Conservation (phyloP, 1,140 invertebrate species). For the Lucilia cuprina region DNA sequence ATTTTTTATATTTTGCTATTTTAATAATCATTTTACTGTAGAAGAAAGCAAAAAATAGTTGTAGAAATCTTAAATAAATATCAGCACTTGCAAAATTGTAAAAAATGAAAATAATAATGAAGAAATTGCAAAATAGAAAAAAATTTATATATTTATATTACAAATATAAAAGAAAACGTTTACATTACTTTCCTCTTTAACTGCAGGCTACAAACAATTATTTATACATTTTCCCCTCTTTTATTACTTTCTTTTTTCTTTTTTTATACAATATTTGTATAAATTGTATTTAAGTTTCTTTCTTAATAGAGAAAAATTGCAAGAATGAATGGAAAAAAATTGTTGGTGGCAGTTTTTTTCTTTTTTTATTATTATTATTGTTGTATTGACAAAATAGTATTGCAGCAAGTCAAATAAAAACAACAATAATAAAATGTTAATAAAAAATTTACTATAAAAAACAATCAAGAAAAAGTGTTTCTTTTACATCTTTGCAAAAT, state of each 20-base stretch:
- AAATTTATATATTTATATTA: background rate
- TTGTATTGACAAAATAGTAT: background rate
- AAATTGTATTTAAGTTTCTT: background rate
- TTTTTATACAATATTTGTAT: background rate
- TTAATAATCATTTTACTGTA: background rate
- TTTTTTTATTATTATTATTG: background rate
- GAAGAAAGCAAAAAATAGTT: background rate
- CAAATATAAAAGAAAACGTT: constrained; percentile 2
- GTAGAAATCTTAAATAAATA: background rate
- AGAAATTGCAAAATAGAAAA: background rate
- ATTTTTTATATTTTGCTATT: background rate
- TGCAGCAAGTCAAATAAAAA: background rate
- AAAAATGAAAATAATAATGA: background rate
- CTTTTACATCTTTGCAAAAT: background rate
- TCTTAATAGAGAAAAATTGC: background rate
- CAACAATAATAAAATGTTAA: no score
- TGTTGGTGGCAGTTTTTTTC: background rate
- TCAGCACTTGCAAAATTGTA: background rate
- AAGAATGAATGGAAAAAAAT: background rate
- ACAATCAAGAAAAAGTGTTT: background rate
- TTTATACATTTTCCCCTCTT: background rate
- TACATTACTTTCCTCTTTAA: background rate
- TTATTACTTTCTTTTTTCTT: background rate
- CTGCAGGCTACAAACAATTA: constrained; percentile 1
- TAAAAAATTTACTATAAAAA: no score